Percentiles rank a stretch among this genome's conserved stretches.
These are phyloP conservation scores for Megaceryle alcyon DNA, from an alignment of 2,797 vertebrate species.

Conservation along the genomic window DNA sequence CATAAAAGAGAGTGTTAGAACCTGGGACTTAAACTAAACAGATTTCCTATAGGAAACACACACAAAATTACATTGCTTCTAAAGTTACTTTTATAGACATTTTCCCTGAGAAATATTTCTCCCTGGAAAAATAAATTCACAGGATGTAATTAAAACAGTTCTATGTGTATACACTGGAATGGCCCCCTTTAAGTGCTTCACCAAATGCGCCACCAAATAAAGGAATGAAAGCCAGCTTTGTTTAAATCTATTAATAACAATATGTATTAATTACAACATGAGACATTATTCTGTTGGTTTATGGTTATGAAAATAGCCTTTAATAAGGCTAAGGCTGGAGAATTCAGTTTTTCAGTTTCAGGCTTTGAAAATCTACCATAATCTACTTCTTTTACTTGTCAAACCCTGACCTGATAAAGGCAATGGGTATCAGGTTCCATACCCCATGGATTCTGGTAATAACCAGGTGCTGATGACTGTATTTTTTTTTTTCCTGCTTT, in stretches of 20 bases:
- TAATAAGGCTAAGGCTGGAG: neutral
- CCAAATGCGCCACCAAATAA: constrained; percentile 67
- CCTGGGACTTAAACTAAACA: constrained; percentile 74
- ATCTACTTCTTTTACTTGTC: constrained; percentile 13
- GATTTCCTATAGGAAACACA: constrained; percentile 76
- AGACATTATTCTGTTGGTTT: constrained; percentile 32
- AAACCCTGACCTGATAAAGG: neutral
- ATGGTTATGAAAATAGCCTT: constrained; percentile 15
- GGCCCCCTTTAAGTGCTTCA: constrained; percentile 70
- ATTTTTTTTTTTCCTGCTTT: neutral
- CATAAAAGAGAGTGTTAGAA: constrained; percentile 1
- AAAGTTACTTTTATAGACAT: constrained; percentile 71
- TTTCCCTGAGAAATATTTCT: constrained; percentile 73
- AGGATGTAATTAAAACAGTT: constrained; percentile 77
- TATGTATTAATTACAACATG: constrained; percentile 51
- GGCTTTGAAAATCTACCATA: neutral
- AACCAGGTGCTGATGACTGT: neutral
- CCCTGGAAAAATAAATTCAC: constrained; percentile 77
- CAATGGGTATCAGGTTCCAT: neutral
- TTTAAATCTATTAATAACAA: constrained; percentile 63
- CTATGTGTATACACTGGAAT: constrained; percentile 51
- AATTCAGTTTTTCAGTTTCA: neutral
- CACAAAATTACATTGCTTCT: constrained; percentile 58
- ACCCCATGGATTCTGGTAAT: neutral
- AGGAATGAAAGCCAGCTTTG: constrained; percentile 75